A percentile compares a stretch with the other conserved stretches of the same genome.
Evolutionary conservation across 2,888 invertebrate genomes (phyloP).

Genomic region (Philonicus albiceps): DNA sequence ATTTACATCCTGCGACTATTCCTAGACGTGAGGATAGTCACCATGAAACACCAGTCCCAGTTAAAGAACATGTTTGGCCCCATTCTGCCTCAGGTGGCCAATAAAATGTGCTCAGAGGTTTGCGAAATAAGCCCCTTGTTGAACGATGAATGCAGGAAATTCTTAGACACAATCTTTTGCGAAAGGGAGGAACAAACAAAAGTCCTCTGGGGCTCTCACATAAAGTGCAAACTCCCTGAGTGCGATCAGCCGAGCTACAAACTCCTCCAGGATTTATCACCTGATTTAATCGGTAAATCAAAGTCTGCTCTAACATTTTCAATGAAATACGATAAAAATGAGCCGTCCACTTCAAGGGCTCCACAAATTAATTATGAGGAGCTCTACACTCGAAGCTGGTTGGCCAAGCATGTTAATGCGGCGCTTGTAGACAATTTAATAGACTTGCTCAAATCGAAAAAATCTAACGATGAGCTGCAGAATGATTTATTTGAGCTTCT

Average conservation of each 20-base stretch:
- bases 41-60: conserved; percentile 67
- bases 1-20: conserved; percentile 70
- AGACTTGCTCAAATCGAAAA: conserved; percentile 69
- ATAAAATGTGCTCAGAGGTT: conserved; percentile 70
- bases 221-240: conserved; percentile 43
- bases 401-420: conserved; percentile 67
- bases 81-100: conserved; percentile 65
- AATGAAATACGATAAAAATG: conserved; percentile 53
- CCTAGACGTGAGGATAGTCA: conserved; percentile 67
- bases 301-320: conserved; percentile 54
- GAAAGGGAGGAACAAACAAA: conserved; percentile 14
- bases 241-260: not conserved
- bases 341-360: not conserved
- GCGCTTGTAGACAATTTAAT: conserved; percentile 70
- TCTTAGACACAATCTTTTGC: conserved; percentile 60
- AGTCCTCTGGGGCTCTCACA: conserved; percentile 46
- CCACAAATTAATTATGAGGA: not conserved
- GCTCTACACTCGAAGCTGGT: conserved; percentile 64
- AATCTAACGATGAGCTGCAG: conserved; percentile 75
- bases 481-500: conserved; percentile 87
- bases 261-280: conserved; percentile 47
- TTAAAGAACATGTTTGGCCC: conserved; percentile 70
- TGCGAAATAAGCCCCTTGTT: conserved; percentile 64
- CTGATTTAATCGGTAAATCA: conserved; percentile 50
- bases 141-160: conserved; percentile 65